Percentiles rank a stretch among this genome's conserved stretches.
phyloP scores from a whole-genome alignment of 1,140 invertebrate species.

The Potamilus streckersoni region DNA sequence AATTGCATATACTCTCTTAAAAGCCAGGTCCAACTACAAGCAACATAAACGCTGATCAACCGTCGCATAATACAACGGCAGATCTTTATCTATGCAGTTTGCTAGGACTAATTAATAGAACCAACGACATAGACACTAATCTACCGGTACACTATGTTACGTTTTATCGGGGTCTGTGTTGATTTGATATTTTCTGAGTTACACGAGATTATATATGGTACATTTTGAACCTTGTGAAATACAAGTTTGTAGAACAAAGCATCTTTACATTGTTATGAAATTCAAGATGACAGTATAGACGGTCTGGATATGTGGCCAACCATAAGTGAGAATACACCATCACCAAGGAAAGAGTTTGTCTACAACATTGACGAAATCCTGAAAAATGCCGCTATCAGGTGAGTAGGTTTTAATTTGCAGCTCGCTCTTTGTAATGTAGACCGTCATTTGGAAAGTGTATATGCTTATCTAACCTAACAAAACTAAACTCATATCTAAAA shows the following conservation, averaged over 20 bases:
- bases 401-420: background rate
- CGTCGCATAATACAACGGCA: too few relatives aligned
- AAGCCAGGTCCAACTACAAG: too few relatives aligned
- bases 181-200: background rate
- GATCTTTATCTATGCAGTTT: too few relatives aligned
- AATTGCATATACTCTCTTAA: too few relatives aligned
- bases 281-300: conserved; percentile 33
- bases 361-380: conserved; percentile 43
- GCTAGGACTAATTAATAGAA: too few relatives aligned
- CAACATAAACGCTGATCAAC: too few relatives aligned
- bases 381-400: conserved; percentile 55
- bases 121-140: too few relatives aligned
- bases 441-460: too few relatives aligned
- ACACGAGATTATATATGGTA: background rate
- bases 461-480: too few relatives aligned
- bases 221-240: background rate
- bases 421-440: too few relatives aligned
- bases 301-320: conserved; percentile 33
- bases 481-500: too few relatives aligned
- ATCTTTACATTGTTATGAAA: background rate
- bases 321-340: conserved; percentile 15
- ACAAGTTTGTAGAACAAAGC: background rate
- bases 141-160: background rate
- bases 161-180: background rate
- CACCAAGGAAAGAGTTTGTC: conserved; percentile 36